A percentile compares a stretch with the other conserved stretches of the same genome.
These are phyloP conservation scores for Eueides isabella DNA, from an alignment of 1,140 invertebrate species.

Conservation along the genomic window DNA sequence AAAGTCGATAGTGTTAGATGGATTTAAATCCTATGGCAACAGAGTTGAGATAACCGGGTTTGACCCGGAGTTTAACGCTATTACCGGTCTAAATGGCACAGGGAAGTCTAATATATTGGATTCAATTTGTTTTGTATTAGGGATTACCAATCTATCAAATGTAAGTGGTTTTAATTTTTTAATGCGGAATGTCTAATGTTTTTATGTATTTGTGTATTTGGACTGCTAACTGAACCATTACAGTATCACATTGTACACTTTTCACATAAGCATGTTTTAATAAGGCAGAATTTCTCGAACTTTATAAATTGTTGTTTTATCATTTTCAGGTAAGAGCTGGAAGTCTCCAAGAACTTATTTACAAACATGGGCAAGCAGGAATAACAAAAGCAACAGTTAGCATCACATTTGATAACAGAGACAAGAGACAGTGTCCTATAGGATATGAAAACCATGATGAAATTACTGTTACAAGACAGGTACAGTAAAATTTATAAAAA, in stretches of 20 bases:
- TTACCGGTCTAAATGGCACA: constrained; percentile 98
- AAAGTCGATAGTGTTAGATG: constrained; percentile 96
- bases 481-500: not conserved
- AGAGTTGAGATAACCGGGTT: constrained; percentile 97
- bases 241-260: no score
- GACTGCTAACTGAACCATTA: not conserved
- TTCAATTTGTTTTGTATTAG: constrained; percentile 98
- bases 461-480: constrained; percentile 96
- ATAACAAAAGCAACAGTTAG: constrained; percentile 98
- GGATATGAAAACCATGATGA: constrained; percentile 97
- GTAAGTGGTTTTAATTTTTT: constrained; percentile 83
- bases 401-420: constrained; percentile 96
- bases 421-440: constrained; percentile 92
- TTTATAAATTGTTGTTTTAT: not conserved
- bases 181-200: not conserved
- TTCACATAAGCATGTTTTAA: no score
- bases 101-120: constrained; percentile 99
- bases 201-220: not conserved
- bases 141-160: constrained; percentile 96
- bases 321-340: constrained; percentile 90
- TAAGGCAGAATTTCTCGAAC: not conserved
- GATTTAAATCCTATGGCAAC: constrained; percentile 99
- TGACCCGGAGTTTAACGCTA: constrained; percentile 98
- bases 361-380: constrained; percentile 98
- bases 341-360: constrained; percentile 97